Evolutionary conservation across 2,888 invertebrate genomes (phyloP).

Genomic region (Nemotelus nigrinus): DNA sequence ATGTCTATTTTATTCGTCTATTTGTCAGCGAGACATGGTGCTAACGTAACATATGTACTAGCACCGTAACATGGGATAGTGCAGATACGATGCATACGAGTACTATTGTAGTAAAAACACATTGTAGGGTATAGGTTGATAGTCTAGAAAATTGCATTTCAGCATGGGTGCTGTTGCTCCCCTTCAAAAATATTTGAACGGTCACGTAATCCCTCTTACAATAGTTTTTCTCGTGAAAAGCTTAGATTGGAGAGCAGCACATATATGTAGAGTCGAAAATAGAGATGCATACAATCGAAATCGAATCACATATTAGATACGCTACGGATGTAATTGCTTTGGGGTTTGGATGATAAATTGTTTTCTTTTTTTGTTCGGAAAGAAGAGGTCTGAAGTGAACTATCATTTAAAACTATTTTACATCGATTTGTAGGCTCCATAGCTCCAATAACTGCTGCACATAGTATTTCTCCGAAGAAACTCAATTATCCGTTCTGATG

Average conservation of each 20-base stretch:
- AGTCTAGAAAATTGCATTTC: background rate
- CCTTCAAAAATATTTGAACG: slow-evolving; percentile 23
- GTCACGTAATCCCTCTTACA: slow-evolving; percentile 32
- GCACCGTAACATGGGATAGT: background rate
- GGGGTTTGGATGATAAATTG: too few species aligned
- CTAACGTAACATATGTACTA: background rate
- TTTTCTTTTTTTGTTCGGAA: too few species aligned
- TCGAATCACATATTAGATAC: background rate
- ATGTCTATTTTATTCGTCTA: slow-evolving; percentile 39
- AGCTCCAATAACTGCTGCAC: too few species aligned
- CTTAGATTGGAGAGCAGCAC: background rate
- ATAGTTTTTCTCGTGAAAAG: slow-evolving; percentile 8
- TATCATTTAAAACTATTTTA: too few species aligned
- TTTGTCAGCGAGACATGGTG: slow-evolving; percentile 15
- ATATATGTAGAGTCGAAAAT: background rate
- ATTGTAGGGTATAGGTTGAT: background rate
- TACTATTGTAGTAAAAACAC: background rate
- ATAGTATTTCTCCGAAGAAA: too few species aligned
- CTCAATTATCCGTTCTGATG: too few species aligned
- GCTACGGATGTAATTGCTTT: background rate
- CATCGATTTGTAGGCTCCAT: too few species aligned
- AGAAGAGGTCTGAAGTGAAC: too few species aligned
- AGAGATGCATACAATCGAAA: background rate
- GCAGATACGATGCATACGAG: background rate
- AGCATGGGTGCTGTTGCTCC: slow-evolving; percentile 3